These are phyloP conservation scores for Zelostemma sp. DNA, from an alignment of 1,140 invertebrate genomes.

Conservation along the genomic window DNA sequence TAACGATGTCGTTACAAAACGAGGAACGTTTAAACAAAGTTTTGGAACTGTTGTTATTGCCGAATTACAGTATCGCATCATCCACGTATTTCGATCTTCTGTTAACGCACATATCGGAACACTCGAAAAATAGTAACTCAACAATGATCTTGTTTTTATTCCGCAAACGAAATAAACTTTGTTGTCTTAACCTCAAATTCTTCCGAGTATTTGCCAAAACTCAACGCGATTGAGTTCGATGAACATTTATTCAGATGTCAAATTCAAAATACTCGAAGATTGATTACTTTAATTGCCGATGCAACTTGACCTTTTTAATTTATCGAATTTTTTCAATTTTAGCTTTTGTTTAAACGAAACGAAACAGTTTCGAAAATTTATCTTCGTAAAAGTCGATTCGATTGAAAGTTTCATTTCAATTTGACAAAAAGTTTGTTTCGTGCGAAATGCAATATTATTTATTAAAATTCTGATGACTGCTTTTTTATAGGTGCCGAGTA, in stretches of 20 bases:
- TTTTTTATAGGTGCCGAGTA: conserved; percentile 39
- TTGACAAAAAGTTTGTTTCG: too few species aligned
- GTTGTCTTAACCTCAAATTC: conserved; percentile 34
- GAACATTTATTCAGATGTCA: neutral
- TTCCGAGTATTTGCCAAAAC: neutral
- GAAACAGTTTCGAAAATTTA: too few species aligned
- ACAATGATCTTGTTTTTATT: neutral
- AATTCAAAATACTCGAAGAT: neutral
- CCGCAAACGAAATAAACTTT: neutral
- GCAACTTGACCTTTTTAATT: too few species aligned
- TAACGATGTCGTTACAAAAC: conserved; percentile 33
- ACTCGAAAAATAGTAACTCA: conserved; percentile 54
- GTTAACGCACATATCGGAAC: conserved; percentile 57
- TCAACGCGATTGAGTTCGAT: neutral
- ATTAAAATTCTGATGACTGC: neutral
- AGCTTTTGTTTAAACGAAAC: too few species aligned
- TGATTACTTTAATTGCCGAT: too few species aligned
- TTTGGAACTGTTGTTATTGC: conserved; percentile 60
- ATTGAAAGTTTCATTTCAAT: too few species aligned
- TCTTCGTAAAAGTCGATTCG: too few species aligned
- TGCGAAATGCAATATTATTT: too few species aligned
- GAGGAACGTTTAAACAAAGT: conserved; percentile 57
- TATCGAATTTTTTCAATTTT: too few species aligned
- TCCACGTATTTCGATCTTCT: conserved; percentile 64
- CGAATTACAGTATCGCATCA: conserved; percentile 61